Evolutionary conservation across 2,888 invertebrate genomes (phyloP).

Genomic region (Yponomeuta plumbellus): DNA sequence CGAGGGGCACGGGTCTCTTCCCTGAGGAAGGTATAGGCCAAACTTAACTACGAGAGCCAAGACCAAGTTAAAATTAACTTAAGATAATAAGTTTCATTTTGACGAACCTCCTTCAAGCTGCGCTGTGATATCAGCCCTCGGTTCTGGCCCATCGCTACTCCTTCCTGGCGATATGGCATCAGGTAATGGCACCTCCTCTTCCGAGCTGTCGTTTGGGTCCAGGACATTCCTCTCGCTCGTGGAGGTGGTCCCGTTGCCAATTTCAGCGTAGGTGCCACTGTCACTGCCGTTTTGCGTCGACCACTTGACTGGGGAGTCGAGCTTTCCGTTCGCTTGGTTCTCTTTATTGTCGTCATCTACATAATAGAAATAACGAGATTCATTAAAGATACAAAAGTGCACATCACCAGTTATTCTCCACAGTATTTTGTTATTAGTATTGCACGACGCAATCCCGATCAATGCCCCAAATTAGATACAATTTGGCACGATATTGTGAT

Average conservation of each 20-base stretch:
- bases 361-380: not conserved
- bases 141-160: conserved; percentile 70
- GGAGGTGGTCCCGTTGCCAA: conserved; percentile 61
- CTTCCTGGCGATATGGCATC: conserved; percentile 68
- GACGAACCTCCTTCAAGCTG: conserved; percentile 60
- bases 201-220: conserved; percentile 70
- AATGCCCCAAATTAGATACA: no score
- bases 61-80: no score
- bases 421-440: no score
- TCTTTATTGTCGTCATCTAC: conserved; percentile 71
- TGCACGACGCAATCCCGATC: no score
- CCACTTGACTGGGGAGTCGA: conserved; percentile 69
- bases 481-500: no score
- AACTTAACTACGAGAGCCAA: no score
- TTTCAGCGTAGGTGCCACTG: conserved; percentile 72
- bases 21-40: no score
- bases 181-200: conserved; percentile 66
- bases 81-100: no score
- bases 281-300: conserved; percentile 68
- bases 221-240: conserved; percentile 65
- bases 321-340: conserved; percentile 68
- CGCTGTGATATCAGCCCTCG: conserved; percentile 66
- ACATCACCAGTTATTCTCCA: no score
- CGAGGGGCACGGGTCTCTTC: no score
- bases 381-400: not conserved